Base-by-base conservation (phyloP, 2,797 vertebrate species). In the Cephalopachus bancanus region DNA sequence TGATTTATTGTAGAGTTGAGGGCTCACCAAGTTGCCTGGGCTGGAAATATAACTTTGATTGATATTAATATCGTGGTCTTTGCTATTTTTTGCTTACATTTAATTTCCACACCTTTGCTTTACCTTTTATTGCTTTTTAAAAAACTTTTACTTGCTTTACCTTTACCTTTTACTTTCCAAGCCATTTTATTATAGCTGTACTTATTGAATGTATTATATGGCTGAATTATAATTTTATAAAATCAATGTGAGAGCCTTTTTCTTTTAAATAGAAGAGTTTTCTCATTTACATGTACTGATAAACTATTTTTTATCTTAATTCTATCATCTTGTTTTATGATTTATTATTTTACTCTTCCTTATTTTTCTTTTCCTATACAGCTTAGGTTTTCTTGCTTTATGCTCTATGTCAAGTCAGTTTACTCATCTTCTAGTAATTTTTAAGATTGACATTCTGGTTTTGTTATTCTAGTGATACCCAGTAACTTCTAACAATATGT, bases 401-500 rank as follows among this genome's bases (percentile, higher is more conserved):
- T 44, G 26, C 65, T 65, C 10, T 92, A 3, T 85, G 22, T 24
- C 91, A 49, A 84, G 3, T 44, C 33, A 90, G 65, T 76, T 7
- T 62, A 22, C 30, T 80, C 81, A 49, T 24, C 65, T 76, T 44
- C 53, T 74, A 71, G 69, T 64, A 79, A 79, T 84, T 88, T 75
- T 80, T 53, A 94, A 88, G 72, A 67, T 1, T 93, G 59, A 30
- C 24, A 67, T 84, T 94, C 12, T 92, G 20, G 15, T 44, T 90
- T 94, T 93, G 53, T 91, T 83, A 72, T 80, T 93, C 44, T 80
- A 69, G 95, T 30, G 30, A 62, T 83, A 49, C 12, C 14, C 8
- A 88, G 19, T 83, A 92, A 67, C 37, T 95, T 92, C 94, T 89
- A 94, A 88, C 67, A 88, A 51, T 83, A 26, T 84, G 71, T 51